phyloP scores from a whole-genome alignment of 2,888 invertebrate species.

The Drepana falcataria region DNA sequence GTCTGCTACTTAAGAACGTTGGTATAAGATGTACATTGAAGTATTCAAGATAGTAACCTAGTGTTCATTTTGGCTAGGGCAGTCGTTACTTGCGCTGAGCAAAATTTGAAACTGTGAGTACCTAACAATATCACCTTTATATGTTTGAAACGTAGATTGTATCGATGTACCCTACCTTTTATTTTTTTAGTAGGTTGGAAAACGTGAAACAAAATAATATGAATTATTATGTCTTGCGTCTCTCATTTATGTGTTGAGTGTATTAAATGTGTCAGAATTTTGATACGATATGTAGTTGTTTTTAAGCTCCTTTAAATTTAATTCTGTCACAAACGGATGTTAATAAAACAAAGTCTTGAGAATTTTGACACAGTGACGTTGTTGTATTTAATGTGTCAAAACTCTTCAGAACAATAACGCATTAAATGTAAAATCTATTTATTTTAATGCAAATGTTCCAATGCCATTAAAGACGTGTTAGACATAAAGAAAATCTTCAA shows the following conservation, averaged over 20 bases:
- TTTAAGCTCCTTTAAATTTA: too few species aligned
- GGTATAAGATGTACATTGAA: constrained; percentile 10
- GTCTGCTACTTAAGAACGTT: too few species aligned
- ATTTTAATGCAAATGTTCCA: too few species aligned
- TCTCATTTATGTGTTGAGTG: not conserved
- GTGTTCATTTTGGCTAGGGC: constrained; percentile 71
- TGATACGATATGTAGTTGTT: too few species aligned
- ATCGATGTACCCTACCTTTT: constrained; percentile 9
- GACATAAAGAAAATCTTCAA: too few species aligned
- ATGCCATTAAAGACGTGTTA: too few species aligned
- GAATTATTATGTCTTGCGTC: not conserved
- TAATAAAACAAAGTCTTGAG: too few species aligned
- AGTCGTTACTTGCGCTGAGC: constrained; percentile 71
- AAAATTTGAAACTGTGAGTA: constrained; percentile 72
- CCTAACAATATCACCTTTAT: constrained; percentile 27
- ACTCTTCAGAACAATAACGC: too few species aligned
- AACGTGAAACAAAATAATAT: not conserved
- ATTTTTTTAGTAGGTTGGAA: not conserved
- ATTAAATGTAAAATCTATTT: too few species aligned
- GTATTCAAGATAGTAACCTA: constrained; percentile 54
- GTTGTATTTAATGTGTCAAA: too few species aligned
- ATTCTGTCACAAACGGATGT: too few species aligned
- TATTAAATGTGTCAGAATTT: not conserved
- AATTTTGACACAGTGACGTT: too few species aligned
- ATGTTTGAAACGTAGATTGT: constrained; percentile 18